Conservation (phyloP, 2,113 vertebrate species). For the Macaca fascicularis region T2T-MFA8v1.1 NC_088390.1:53371001-53371500, state of each 20-base stretch:
- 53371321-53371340: not conserved
- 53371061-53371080: rapidly evolving
- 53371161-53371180: not conserved
- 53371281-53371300: not conserved
- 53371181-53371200: not conserved
- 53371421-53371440: not conserved
- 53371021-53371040: rapidly evolving
- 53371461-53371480: too few species aligned
- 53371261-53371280: not conserved
- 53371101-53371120: not conserved
- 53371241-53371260: not conserved
- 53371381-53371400: not conserved
- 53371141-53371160: not conserved
- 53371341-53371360: not conserved
- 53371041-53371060: not conserved
- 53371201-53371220: not conserved
- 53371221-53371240: not conserved
- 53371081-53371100: rapidly evolving
- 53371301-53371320: not conserved
- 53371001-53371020: not conserved
- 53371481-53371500: too few species aligned
- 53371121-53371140: not conserved
- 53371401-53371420: not conserved
- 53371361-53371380: not conserved
- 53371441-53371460: too few species aligned